Conservation (phyloP, 2,888 invertebrate genomes). For the Cynaeus angustus region DNA sequence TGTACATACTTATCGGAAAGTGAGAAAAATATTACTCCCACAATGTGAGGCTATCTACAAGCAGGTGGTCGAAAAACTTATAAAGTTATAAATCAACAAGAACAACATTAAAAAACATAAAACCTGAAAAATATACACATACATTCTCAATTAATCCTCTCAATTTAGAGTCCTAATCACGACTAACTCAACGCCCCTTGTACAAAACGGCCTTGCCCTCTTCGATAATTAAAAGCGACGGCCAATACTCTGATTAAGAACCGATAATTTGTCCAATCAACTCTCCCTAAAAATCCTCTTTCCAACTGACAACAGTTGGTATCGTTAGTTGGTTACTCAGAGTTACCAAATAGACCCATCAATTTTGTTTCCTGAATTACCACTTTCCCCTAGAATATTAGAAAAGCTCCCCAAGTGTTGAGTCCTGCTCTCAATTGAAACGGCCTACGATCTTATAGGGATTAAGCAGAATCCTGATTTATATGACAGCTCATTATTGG, state of each 20-base stretch:
- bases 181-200: too few species aligned
- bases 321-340: constrained; percentile 18
- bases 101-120: too few species aligned
- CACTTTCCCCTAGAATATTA: background rate
- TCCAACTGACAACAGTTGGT: constrained; percentile 10
- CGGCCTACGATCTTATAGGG: background rate
- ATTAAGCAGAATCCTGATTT: constrained; percentile 20
- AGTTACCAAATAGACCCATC: constrained; percentile 15
- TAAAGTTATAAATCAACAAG: too few species aligned
- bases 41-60: too few species aligned
- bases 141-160: too few species aligned
- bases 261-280: background rate
- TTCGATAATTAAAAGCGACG: background rate
- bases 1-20: background rate
- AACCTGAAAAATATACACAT: too few species aligned
- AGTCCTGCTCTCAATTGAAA: constrained; percentile 8
- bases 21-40: too few species aligned
- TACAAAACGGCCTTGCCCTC: background rate
- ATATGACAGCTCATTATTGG: constrained; percentile 16
- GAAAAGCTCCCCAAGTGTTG: constrained; percentile 10
- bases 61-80: too few species aligned
- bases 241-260: background rate
- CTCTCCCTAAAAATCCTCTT: background rate
- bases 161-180: too few species aligned
- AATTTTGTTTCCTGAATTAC: background rate